Base-by-base conservation (phyloP, 2,888 invertebrate species). In the Xanthia togata region DNA sequence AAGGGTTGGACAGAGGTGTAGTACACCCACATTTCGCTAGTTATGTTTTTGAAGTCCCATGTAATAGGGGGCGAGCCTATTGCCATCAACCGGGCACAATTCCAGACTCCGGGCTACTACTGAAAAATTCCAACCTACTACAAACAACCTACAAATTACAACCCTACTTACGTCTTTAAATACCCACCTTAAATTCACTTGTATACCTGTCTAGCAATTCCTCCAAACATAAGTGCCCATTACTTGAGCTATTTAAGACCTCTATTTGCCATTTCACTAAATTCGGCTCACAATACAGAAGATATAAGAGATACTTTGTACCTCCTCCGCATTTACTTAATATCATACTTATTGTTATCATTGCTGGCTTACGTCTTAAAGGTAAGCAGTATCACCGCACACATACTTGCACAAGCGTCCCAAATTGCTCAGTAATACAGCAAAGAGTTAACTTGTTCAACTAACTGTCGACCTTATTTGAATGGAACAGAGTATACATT, bases 351-450 rank as follows among this genome's bases (percentile, higher is more conserved):
- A 80, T 80, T 83, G 77, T 83, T 81, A 87, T 81, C 78, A 83
- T 80, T 67, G 41, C 65, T n/a, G 59, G 76, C 67, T 76, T 79
- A 78, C 79, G 72, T 87, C 87, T 87, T 87, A 63, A 84, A 85
- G 81, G 81, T 87, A 82, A 82, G 74, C 78, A 79, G 70, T 77
- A 76, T 84, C 70, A 87, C 83, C 78, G 59, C 72, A 76, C 83
- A 88, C 76, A 86, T 83, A 74, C 74, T 74, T 79, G 73, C 69
- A 64, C 81, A 87, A 88, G 79, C 76, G 78, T 84, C 73, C 81
- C 68, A 78, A 87, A 90, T 87, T 83, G 84, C 78, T 74, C 72
- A n/a, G 80, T 86, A 85, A 86, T 78, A 83, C 60, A 75, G 65
- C 60, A 76, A 82, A 79, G 73, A 75, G 70, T 79, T 77, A 69